Percentiles rank a stretch among this genome's conserved stretches.
These are phyloP conservation scores for Philhelius pedissequus DNA, from an alignment of 2,888 invertebrate genomes.

Conservation along the genomic window DNA sequence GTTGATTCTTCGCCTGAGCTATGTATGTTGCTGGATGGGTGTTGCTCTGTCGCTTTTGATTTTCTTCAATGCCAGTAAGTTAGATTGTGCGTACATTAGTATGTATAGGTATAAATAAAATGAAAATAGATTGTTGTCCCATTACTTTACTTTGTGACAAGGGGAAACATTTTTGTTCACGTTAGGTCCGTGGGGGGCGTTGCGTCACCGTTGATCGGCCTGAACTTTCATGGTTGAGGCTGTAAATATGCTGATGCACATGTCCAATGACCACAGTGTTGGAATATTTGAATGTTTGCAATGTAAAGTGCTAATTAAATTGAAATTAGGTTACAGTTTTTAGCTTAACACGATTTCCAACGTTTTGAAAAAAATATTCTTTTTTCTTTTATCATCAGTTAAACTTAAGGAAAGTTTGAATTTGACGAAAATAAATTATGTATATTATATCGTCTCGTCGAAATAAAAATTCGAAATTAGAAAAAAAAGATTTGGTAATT, in stretches of 20 bases:
- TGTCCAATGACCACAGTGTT: too few species aligned
- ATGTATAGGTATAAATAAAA: conserved; percentile 63
- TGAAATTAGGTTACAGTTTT: conserved; percentile 9
- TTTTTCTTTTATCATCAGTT: too few species aligned
- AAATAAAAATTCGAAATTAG: too few species aligned
- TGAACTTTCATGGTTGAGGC: background rate
- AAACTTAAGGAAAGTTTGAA: too few species aligned
- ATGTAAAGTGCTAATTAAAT: conserved; percentile 44
- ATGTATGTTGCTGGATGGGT: conserved; percentile 3
- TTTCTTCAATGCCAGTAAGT: conserved; percentile 11
- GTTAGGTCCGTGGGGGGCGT: background rate
- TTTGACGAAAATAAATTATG: too few species aligned
- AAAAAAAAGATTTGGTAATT: too few species aligned
- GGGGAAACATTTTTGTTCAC: conserved; percentile 22
- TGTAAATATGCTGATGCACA: background rate
- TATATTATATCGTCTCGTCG: too few species aligned
- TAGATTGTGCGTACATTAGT: conserved; percentile 36
- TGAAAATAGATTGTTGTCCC: conserved; percentile 55
- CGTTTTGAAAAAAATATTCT: background rate
- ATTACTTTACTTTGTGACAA: conserved; percentile 18
- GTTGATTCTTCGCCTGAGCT: background rate
- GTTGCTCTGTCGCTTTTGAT: conserved; percentile 11
- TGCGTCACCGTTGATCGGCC: too few species aligned
- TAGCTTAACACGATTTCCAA: background rate
- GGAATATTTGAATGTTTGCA: background rate